Conservation (phyloP, 1,140 invertebrate species). For the Macrotrachela quadricornifera region DNA sequence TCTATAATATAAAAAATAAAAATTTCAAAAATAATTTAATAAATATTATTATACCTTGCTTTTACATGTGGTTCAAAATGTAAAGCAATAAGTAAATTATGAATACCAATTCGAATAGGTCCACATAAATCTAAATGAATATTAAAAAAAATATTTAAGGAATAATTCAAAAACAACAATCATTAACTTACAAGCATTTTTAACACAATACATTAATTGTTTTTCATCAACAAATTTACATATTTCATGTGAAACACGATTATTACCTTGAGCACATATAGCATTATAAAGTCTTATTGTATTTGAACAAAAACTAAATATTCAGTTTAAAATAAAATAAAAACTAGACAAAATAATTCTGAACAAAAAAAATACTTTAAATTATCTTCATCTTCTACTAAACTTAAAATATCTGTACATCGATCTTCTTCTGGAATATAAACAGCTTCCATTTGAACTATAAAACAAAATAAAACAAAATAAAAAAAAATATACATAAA, state of each 20-base stretch:
- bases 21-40: too few relatives aligned
- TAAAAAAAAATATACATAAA: not conserved
- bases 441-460: conserved; percentile 80
- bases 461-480: conserved; percentile 9
- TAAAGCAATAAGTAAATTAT: conserved; percentile 79
- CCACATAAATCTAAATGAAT: conserved; percentile 92
- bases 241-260: conserved; percentile 73
- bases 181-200: conserved; percentile 49
- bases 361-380: too few relatives aligned
- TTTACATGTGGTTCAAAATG: conserved; percentile 48
- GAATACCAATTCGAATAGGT: conserved; percentile 76
- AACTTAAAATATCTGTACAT: conserved; percentile 84
- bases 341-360: too few relatives aligned
- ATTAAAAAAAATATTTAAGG: not conserved
- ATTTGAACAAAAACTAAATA: conserved; percentile 68
- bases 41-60: too few relatives aligned
- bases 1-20: conserved; percentile 79
- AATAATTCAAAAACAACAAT: not conserved
- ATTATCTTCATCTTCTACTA: conserved; percentile 87
- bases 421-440: conserved; percentile 95
- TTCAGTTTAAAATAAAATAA: too few relatives aligned
- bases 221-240: conserved; percentile 90
- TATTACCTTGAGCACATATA: conserved; percentile 87
- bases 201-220: conserved; percentile 83
- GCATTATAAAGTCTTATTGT: conserved; percentile 85